Percentiles rank a stretch among this genome's conserved stretches.
These are phyloP conservation scores for Beris morrisii DNA, from an alignment of 2,888 invertebrate genomes.

Conservation along the genomic window DNA sequence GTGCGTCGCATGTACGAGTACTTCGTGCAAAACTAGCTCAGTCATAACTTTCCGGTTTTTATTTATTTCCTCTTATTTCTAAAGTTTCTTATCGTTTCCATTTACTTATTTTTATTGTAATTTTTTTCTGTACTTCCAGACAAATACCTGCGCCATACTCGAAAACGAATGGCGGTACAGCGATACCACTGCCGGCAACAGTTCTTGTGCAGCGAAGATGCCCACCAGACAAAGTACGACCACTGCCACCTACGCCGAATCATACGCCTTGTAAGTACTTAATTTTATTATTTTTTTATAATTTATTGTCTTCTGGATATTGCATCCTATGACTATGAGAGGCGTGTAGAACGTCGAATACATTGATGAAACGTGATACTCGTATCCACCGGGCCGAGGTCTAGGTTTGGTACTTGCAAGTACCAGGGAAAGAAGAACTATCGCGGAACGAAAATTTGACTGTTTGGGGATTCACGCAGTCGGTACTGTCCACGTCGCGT, in stretches of 20 bases:
- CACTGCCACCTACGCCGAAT: slow-evolving; percentile 69
- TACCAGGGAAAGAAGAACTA: too few relatives aligned
- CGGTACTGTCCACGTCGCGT: too few relatives aligned
- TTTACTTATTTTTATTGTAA: slow-evolving; percentile 24
- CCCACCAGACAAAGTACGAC: slow-evolving; percentile 77
- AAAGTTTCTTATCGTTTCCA: slow-evolving; percentile 5
- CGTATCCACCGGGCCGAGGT: too few relatives aligned
- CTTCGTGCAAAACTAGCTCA: not conserved
- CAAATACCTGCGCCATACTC: slow-evolving; percentile 67
- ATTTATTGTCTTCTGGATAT: slow-evolving; percentile 4
- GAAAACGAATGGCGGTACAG: slow-evolving; percentile 66
- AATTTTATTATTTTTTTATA: slow-evolving; percentile 10
- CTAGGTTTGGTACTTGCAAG: too few relatives aligned
- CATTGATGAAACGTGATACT: too few relatives aligned
- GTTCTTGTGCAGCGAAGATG: slow-evolving; percentile 75
- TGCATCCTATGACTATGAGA: too few relatives aligned
- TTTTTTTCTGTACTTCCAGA: slow-evolving; percentile 55
- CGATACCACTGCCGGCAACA: slow-evolving; percentile 78
- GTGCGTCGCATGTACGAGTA: too few relatives aligned
- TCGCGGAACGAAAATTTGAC: too few relatives aligned
- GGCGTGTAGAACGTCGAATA: too few relatives aligned
- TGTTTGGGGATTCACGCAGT: too few relatives aligned
- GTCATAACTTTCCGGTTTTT: slow-evolving; percentile 13
- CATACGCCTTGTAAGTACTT: slow-evolving; percentile 57
- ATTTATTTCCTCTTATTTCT: slow-evolving; percentile 13